These are phyloP conservation scores for Clarias fuscus DNA, from an alignment of 2,797 vertebrate species.

Conservation along the genomic window DNA sequence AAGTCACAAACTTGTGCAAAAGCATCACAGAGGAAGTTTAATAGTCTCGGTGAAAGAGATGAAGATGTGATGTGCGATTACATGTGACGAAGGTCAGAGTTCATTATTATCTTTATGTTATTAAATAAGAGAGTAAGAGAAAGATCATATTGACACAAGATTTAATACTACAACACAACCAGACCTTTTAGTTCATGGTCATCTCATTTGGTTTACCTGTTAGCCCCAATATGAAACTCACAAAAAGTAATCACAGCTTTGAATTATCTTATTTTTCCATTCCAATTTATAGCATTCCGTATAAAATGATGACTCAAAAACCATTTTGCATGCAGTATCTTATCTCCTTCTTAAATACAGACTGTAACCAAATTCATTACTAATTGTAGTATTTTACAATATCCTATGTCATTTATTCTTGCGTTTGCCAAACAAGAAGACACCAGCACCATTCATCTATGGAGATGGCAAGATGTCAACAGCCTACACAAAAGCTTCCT, in stretches of 20 bases:
- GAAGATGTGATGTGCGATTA: background rate
- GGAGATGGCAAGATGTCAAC: slow-evolving; percentile 11
- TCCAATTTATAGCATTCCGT: background rate
- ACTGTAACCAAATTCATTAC: background rate
- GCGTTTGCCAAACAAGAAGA: slow-evolving; percentile 26
- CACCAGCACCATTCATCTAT: slow-evolving; percentile 9
- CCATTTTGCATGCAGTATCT: background rate
- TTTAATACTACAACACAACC: no score
- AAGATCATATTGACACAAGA: background rate
- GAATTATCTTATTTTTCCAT: no score
- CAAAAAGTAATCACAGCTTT: background rate
- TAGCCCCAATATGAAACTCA: background rate
- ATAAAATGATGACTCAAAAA: background rate
- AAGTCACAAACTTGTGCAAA: slow-evolving; percentile 11
- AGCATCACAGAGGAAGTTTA: slow-evolving; percentile 12
- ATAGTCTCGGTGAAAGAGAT: background rate
- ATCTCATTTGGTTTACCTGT: background rate
- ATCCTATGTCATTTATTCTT: background rate
- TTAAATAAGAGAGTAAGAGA: background rate
- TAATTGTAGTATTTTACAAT: background rate
- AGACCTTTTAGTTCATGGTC: background rate
- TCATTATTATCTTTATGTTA: background rate
- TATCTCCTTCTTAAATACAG: background rate
- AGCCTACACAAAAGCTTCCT: slow-evolving; percentile 4
- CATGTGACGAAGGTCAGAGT: background rate